Evolutionary conservation across 2,113 vertebrate genomes (phyloP), one percentile per base, ranked within the genome.

Genomic region (Passer domesticus): DNA sequence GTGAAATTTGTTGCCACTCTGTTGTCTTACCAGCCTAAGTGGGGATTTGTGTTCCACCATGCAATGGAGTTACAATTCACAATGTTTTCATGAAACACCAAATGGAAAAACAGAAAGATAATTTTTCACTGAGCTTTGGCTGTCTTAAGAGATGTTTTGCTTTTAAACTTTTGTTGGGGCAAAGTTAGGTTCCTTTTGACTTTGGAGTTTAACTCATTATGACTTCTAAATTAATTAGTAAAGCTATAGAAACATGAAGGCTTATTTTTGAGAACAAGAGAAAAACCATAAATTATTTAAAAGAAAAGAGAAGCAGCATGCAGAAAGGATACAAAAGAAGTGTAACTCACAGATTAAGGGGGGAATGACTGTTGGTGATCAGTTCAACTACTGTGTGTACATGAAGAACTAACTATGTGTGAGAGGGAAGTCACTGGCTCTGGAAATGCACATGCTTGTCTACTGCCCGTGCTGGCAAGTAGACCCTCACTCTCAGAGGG

Each of bases 161-260:
- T 89, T 78, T 67, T n/a, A 62, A 69, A 76, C 22, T 75, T 88
- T 12, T n/a, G 35, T 41, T 88, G 43, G n/a, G 72, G 37, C 4
- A 5, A 88, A 77, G n/a, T 46, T 76, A 69, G 5, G 13, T 56
- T 88, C 49, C 49, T 68, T 87, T 19, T 21, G 27, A 74, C 25
- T 81, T 72, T 73, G 56, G 73, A 56, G 39, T 66, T 87, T 60
- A 77, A 17, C 15, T 80, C 13, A 58, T 88, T 15, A 30, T 77
- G 63, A 63, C 27, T 81, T 87, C 41, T 52, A 80, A 83, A 69
- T 92, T 43, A 87, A 85, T 87, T 72, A 67, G 16, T 70, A 66
- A 90, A 74, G 19, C 23, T 46, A 83, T 53, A 80, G 60, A 76
- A 80, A 62, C 5, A 22, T 1, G 27, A 74, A 20, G 55, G 22